These are phyloP conservation scores for Adela reaumurella DNA, from an alignment of 2,888 invertebrate species.

Conservation along the genomic window DNA sequence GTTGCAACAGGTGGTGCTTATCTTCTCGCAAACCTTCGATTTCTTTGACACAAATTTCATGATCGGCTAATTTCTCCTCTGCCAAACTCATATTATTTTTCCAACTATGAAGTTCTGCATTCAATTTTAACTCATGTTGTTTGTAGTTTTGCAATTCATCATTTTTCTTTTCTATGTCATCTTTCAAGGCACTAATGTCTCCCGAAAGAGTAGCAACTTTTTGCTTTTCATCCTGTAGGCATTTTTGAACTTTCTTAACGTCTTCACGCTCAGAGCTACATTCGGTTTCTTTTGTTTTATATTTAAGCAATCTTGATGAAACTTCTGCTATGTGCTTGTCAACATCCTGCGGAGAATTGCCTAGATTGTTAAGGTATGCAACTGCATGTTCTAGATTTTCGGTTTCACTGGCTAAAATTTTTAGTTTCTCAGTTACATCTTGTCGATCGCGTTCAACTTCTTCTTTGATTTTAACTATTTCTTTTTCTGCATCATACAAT, in stretches of 20 bases:
- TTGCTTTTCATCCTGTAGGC: too few relatives aligned
- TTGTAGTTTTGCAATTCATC: slow-evolving; percentile 12
- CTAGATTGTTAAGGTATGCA: neutral
- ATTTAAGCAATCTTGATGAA: neutral
- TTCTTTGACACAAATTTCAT: slow-evolving; percentile 18
- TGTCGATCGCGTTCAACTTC: slow-evolving; percentile 16
- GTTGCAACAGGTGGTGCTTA: slow-evolving; percentile 10
- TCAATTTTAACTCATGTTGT: neutral
- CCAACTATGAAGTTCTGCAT: slow-evolving; percentile 18
- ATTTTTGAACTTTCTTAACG: neutral
- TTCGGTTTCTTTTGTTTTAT: neutral
- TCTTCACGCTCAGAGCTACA: neutral
- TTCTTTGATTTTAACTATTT: slow-evolving; percentile 16
- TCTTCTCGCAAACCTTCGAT: slow-evolving; percentile 17
- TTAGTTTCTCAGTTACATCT: neutral
- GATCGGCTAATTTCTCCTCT: slow-evolving; percentile 19
- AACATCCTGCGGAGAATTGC: neutral
- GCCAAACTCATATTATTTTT: slow-evolving; percentile 19
- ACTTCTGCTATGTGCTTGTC: neutral
- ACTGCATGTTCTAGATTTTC: neutral
- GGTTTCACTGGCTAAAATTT: neutral
- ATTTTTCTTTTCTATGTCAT: slow-evolving; percentile 17
- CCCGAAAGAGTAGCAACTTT: neutral
- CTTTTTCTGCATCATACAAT: slow-evolving; percentile 23
- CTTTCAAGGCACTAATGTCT: slow-evolving; percentile 12